A percentile compares a stretch with the other conserved stretches of the same genome.
phyloP scores from a whole-genome alignment of 2,888 invertebrate species.

The Scaptodrosophila latifasciaeformis region DNA sequence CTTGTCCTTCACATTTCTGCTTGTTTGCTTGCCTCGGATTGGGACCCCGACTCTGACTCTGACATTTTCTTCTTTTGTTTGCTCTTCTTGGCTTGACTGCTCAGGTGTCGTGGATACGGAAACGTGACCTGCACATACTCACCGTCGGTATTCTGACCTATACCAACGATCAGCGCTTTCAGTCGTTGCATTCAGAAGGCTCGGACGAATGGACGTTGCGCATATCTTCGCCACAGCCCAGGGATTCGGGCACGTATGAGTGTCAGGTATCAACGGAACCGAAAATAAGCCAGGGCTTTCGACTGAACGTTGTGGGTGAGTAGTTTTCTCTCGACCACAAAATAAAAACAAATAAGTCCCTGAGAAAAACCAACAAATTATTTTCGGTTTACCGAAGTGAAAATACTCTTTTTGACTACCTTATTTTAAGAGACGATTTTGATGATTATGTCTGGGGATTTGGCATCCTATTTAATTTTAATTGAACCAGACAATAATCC shows the following conservation, averaged over 20 bases:
- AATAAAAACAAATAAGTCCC: no score
- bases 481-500: no score
- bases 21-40: neutral
- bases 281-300: slow-evolving; percentile 83
- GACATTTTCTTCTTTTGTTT: neutral
- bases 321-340: no score
- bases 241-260: slow-evolving; percentile 84
- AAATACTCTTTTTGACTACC: no score
- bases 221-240: slow-evolving; percentile 81
- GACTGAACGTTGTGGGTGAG: slow-evolving; percentile 84
- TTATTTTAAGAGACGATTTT: no score
- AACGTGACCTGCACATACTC: slow-evolving; percentile 86
- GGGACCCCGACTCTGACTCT: no score
- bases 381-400: no score
- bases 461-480: no score
- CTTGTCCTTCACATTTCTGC: neutral
- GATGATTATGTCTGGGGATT: no score
- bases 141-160: slow-evolving; percentile 84
- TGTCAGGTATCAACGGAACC: slow-evolving; percentile 87
- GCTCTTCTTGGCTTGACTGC: no score
- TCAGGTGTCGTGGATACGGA: slow-evolving; percentile 86
- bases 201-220: slow-evolving; percentile 84
- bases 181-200: slow-evolving; percentile 82
- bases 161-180: slow-evolving; percentile 84
- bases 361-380: no score